Percentiles rank a stretch among this genome's conserved stretches.
Evolutionary conservation across 2,113 vertebrate genomes (phyloP).

Genomic region (Leiothrix lutea): DNA sequence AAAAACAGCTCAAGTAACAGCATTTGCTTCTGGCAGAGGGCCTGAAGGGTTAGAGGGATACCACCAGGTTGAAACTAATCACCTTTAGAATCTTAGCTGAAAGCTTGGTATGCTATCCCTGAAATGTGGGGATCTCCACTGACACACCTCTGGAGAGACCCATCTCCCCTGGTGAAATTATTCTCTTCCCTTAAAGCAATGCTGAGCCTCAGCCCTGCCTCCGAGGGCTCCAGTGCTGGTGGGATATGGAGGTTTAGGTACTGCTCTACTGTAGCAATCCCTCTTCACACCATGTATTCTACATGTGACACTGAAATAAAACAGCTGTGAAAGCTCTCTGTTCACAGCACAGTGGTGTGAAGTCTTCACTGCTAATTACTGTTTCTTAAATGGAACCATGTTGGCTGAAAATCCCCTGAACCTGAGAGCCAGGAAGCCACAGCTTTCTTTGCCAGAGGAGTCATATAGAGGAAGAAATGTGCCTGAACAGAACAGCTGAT

Average conservation of each 20-base stretch:
- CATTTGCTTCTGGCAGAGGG: background rate
- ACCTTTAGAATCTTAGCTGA: background rate
- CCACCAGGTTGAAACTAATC: background rate
- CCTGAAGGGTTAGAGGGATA: background rate
- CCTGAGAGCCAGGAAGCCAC: background rate
- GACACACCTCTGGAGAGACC: background rate
- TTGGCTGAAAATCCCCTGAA: background rate
- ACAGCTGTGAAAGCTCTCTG: background rate
- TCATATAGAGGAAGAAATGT: background rate
- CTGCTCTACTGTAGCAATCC: background rate
- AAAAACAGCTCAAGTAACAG: background rate
- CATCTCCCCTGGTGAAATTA: accelerated
- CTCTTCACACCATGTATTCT: background rate
- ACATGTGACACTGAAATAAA: background rate
- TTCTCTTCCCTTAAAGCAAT: background rate
- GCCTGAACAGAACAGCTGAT: background rate
- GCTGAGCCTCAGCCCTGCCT: background rate
- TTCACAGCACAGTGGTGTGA: background rate
- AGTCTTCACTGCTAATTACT: background rate
- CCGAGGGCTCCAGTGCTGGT: accelerated
- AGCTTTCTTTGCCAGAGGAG: background rate
- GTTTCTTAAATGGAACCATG: background rate
- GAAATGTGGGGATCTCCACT: background rate
- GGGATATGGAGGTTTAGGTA: accelerated
- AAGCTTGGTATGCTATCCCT: background rate